Evolutionary conservation across 2,888 invertebrate species (phyloP).

Genomic region (Stenodera caucasica): DNA sequence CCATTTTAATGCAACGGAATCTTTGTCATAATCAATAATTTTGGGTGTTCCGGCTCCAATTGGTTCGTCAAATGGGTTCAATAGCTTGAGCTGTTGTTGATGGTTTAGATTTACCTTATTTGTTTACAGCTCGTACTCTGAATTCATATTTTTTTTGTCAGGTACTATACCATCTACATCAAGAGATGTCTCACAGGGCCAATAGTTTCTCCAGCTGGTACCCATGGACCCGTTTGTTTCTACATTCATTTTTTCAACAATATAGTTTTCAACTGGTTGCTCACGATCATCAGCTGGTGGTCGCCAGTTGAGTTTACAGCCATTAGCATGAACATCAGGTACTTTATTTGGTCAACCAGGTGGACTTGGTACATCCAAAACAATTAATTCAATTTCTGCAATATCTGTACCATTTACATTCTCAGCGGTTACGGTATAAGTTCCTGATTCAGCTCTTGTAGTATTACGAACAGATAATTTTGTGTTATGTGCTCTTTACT

Average conservation of each 20-base stretch:
- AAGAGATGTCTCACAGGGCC: slow-evolving; percentile 76
- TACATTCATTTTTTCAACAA: slow-evolving; percentile 96
- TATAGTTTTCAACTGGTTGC: slow-evolving; percentile 88
- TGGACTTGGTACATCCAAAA: slow-evolving; percentile 84
- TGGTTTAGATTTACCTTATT: slow-evolving; percentile 96
- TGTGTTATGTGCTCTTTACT: slow-evolving; percentile 87
- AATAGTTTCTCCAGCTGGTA: slow-evolving; percentile 88
- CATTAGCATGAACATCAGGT: slow-evolving; percentile 85
- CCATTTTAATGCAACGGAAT: slow-evolving; percentile 95
- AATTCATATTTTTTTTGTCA: slow-evolving; percentile 97
- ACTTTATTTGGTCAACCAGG: slow-evolving; percentile 92
- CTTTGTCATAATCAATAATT: slow-evolving; percentile 89
- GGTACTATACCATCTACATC: slow-evolving; percentile 85
- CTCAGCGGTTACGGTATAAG: slow-evolving; percentile 88
- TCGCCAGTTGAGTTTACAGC: slow-evolving; percentile 88
- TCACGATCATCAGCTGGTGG: slow-evolving; percentile 95
- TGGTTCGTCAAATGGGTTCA: slow-evolving; percentile 89
- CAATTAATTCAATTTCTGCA: slow-evolving; percentile 89
- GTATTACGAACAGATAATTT: slow-evolving; percentile 79
- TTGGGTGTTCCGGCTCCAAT: slow-evolving; percentile 83
- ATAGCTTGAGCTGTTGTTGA: slow-evolving; percentile 82
- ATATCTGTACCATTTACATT: slow-evolving; percentile 94
- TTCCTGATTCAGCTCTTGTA: slow-evolving; percentile 83
- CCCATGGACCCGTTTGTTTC: slow-evolving; percentile 91
- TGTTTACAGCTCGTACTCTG: slow-evolving; percentile 93